Evolutionary conservation across 2,797 vertebrate species (phyloP).

Genomic region (Otolemur crassicaudatus): DNA sequence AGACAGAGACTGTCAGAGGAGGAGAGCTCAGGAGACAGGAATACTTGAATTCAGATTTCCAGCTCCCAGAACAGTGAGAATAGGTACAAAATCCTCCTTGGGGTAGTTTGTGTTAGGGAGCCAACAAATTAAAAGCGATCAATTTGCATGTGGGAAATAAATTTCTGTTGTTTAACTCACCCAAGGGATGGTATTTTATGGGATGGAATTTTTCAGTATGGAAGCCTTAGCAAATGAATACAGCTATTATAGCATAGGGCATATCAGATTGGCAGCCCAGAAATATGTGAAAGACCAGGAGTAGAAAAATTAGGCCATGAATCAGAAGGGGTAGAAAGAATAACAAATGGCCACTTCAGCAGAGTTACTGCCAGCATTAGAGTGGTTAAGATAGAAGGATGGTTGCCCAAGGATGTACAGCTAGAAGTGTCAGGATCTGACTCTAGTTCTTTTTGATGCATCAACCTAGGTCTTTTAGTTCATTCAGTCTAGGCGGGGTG

Average conservation of each 20-base stretch:
- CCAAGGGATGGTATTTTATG: not conserved
- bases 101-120: not conserved
- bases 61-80: not conserved
- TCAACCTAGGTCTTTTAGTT: not conserved
- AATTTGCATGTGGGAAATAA: not conserved
- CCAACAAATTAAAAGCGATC: not conserved
- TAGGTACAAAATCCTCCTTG: not conserved
- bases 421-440: not conserved
- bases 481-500: fast-evolving
- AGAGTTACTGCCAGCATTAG: not conserved
- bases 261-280: not conserved
- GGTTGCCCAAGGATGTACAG: not conserved
- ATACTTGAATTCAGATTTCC: not conserved
- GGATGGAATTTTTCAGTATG: not conserved
- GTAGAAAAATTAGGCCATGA: not conserved
- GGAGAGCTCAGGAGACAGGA: not conserved
- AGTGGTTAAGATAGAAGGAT: not conserved
- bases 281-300: not conserved
- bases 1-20: not conserved
- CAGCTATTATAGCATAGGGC: not conserved
- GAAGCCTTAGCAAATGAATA: not conserved
- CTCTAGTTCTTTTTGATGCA: not conserved
- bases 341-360: not conserved
- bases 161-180: not conserved
- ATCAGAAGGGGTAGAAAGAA: not conserved